phyloP scores from a whole-genome alignment of 2,113 vertebrate genomes.

The Crocuta crocuta region DNA sequence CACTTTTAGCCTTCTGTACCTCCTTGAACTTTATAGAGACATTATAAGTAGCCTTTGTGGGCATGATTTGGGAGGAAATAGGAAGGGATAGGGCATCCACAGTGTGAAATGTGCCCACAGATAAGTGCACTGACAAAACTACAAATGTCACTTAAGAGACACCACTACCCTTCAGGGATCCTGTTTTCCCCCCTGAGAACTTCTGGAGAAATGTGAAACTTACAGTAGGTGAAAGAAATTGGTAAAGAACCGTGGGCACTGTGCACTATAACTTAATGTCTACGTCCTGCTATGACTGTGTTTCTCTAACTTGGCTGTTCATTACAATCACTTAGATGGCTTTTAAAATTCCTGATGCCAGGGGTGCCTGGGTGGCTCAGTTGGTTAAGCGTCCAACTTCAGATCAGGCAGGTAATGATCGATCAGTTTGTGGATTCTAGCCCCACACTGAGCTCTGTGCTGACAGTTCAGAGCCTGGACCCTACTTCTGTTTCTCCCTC shows the following conservation, averaged over 20 bases:
- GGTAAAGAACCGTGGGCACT: neutral
- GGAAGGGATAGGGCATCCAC: neutral
- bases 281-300: neutral
- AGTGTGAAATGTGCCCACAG: neutral
- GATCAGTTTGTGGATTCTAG: no score
- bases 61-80: neutral
- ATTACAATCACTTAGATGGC: neutral
- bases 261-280: neutral
- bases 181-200: neutral
- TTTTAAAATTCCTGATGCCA: neutral
- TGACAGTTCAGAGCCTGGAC: no score
- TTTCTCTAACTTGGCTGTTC: neutral
- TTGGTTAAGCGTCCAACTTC: no score
- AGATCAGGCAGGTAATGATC: no score
- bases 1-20: neutral
- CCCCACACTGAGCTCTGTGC: no score
- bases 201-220: neutral
- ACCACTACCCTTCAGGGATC: neutral
- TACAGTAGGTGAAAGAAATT: neutral
- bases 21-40: neutral
- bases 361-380: no score
- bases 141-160: neutral
- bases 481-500: no score
- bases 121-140: neutral
- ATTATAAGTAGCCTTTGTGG: neutral